Evolutionary conservation across 2,888 invertebrate genomes (phyloP).

Genomic region (Melieria omissa): DNA sequence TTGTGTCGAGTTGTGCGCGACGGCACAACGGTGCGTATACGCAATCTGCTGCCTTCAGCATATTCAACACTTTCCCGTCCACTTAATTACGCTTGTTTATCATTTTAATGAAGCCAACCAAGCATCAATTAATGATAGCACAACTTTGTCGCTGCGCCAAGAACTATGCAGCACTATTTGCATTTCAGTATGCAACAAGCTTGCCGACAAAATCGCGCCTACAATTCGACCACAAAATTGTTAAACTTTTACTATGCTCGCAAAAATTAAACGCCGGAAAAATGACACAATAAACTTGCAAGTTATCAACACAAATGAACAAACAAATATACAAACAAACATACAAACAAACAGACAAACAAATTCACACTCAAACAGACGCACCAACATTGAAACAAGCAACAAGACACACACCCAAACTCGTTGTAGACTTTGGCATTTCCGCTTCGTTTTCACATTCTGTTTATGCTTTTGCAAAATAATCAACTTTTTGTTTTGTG

Average conservation of each 20-base stretch:
- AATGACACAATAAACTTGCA: not conserved
- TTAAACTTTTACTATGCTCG: too few relatives aligned
- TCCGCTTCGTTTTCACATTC: too few relatives aligned
- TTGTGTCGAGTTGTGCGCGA: not conserved
- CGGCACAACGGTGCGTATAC: conserved; percentile 18
- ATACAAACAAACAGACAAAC: not conserved
- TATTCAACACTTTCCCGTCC: not conserved
- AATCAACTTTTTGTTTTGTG: too few relatives aligned
- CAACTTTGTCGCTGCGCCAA: too few relatives aligned
- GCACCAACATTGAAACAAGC: not conserved
- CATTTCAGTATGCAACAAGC: too few relatives aligned
- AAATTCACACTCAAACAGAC: not conserved
- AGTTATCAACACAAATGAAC: not conserved
- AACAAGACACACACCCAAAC: not conserved
- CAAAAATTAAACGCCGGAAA: too few relatives aligned
- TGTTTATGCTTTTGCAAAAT: too few relatives aligned
- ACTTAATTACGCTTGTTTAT: not conserved
- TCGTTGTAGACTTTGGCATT: not conserved
- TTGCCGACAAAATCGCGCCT: too few relatives aligned
- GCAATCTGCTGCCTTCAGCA: not conserved
- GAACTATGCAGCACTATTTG: too few relatives aligned
- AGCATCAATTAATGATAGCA: too few relatives aligned
- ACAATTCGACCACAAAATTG: too few relatives aligned
- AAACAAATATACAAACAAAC: conserved; percentile 1
- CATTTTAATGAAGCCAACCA: too few relatives aligned